Evolutionary conservation across 2,888 invertebrate genomes (phyloP), one percentile per base, ranked within the genome.

Genomic region (Timandra comae): DNA sequence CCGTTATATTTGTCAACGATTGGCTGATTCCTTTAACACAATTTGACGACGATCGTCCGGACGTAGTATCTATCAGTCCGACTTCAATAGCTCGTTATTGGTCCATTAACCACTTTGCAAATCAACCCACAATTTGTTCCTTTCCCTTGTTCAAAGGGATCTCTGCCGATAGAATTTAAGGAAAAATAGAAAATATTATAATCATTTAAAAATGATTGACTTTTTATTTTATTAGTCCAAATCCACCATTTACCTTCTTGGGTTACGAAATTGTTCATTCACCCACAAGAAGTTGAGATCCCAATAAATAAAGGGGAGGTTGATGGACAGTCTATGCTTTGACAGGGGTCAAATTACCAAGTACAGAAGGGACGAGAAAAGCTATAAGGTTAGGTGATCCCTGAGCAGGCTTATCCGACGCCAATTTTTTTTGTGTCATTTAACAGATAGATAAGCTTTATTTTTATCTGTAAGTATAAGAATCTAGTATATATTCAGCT

Each of bases 261-360:
- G 49, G 50, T 46, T 55, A 51, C 49, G 41, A 64, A 66, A 72
- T 71, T 62, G 68, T 57, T 67, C 60, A 62, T 64, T 64, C 69
- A 69, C 70, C 70, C 73, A 61, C 71, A 52, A 58, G 60, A 54
- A 56, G 54, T 52, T 52, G 64, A 66, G 67, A 72, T 72, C 74
- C 67, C 73, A 69, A 72, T 74, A 71, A 68, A 63, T 44, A 52
- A 49, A 62, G 71, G 73, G 76, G 69, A 66, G 55, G 60, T 53
- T 67, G 71, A 76, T 74, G 63, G 59, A 56, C 61, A 55, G 42
- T 56, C 61, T 57, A 62, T 63, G 62, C 67, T 61, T 66, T 68
- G 76, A 71, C 75, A 70, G 70, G 72, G 76, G 75, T 76, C 68
- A 73, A 76, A 67, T 67, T 69, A 66, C 62, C 51, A 60, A 61